Evolutionary conservation across 2,888 invertebrate species (phyloP), one percentile per base, ranked within the genome.

Genomic region (Hoplodrina ambigua): DNA sequence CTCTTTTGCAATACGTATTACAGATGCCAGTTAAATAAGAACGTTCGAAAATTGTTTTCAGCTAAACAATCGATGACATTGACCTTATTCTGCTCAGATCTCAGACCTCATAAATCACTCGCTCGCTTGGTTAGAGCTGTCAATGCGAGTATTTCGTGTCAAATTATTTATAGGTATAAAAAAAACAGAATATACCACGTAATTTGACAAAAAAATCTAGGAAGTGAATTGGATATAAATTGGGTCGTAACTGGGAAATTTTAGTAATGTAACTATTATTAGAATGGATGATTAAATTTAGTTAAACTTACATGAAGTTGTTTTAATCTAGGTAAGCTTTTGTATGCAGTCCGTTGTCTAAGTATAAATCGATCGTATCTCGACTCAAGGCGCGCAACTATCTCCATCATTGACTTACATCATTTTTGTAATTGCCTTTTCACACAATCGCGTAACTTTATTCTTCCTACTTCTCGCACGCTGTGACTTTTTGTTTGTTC

Each of bases 341-440:
- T 91, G 87, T 89, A 81, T 83, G 73, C 82, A 71, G 44, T 66
- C 75, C 80, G 76, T 75, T 75, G 78, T 81, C 78, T 74, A 81
- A 75, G 80, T 67, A 72, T 62, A 67, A 73, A 79, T 86, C 86
- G 91, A 91, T 91, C 79, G 81, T 88, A 89, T 88, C 88, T 83
- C 55, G 73, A 69, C 82, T 89, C 89, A 89, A 90, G 90, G 89
- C 88, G 84, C 83, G 82, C 90, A 88, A 90, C 91, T 93, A 91
- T 92, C 93, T 89, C 89, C 89, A 86, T 90, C 87, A 91, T 89
- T 89, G 88, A 80, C 85, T 94, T 94, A 93, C 88, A 91, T 94
- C 92, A 94, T 91, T 87, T 88, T 86, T 86, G 88, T 93, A 94
- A 94, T 93, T 92, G 89, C 90, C 88, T 91, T 92, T 93, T 93